These are phyloP conservation scores for Plectropomus leopardus DNA, from an alignment of 2,113 vertebrate genomes.

Conservation along the genomic window DNA sequence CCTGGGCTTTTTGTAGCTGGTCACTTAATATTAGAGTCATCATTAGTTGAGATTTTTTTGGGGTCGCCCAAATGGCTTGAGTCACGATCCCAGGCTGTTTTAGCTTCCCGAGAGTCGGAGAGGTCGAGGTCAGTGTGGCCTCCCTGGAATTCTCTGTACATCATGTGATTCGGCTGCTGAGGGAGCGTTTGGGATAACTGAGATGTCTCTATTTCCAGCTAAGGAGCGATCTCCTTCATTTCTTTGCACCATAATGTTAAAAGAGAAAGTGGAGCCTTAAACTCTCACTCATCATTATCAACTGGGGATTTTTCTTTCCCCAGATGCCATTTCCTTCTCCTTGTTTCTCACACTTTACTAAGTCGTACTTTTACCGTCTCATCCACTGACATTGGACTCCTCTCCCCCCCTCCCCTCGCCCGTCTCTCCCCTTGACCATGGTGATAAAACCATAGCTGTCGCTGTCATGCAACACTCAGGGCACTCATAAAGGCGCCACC, in stretches of 20 bases:
- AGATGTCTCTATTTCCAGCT: constrained; percentile 78
- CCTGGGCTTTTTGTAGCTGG: neutral
- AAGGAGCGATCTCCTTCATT: constrained; percentile 48
- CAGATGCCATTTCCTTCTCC: neutral
- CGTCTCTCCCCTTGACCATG: constrained; percentile 34
- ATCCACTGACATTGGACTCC: constrained; percentile 37
- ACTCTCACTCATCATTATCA: neutral
- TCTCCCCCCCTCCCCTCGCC: neutral
- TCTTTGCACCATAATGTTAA: constrained; percentile 19
- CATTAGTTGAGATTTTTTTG: constrained; percentile 15
- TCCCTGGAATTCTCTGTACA: constrained; percentile 59
- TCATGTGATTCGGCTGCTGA: constrained; percentile 52
- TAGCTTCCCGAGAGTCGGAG: neutral
- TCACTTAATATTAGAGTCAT: neutral
- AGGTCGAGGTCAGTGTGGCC: constrained; percentile 46
- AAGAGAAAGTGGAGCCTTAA: constrained; percentile 20
- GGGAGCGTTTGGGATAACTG: constrained; percentile 46
- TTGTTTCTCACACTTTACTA: neutral
- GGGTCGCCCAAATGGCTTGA: neutral
- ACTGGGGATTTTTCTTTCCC: neutral
- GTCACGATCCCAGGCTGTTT: constrained; percentile 35
- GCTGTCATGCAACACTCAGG: constrained; percentile 59
- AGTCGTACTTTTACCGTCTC: neutral
- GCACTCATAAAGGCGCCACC: constrained; percentile 71
- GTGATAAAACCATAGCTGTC: constrained; percentile 57